phyloP scores from a whole-genome alignment of 2,888 invertebrate species.

The Sussaba pulchella region DNA sequence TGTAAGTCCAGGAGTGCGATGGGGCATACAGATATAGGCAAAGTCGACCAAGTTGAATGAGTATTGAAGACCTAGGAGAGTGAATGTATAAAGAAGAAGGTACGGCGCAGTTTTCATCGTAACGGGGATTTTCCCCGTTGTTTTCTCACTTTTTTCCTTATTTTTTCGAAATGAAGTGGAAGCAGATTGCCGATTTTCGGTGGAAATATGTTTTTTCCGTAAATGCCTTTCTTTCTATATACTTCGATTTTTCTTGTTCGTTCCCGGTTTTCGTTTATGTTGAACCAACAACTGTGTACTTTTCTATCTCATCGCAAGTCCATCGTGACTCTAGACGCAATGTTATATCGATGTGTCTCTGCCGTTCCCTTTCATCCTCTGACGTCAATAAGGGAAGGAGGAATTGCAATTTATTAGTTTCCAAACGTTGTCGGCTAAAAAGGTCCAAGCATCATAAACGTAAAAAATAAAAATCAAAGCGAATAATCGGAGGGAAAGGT shows the following conservation, averaged over 20 bases:
- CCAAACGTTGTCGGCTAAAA: conserved; percentile 6
- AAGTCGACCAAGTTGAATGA: conserved; percentile 51
- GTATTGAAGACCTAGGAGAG: conserved; percentile 13
- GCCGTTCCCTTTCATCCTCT: conserved; percentile 6
- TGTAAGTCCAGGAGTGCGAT: conserved; percentile 62
- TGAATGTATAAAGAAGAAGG: conserved; percentile 55
- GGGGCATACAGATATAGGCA: conserved; percentile 47
- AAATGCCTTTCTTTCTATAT: background rate
- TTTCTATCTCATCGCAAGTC: conserved; percentile 46
- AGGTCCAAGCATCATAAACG: conserved; percentile 15
- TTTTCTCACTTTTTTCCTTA: conserved; percentile 22
- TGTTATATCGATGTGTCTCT: conserved; percentile 37
- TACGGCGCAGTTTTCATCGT: conserved; percentile 65
- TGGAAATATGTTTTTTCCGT: conserved; percentile 51
- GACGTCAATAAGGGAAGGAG: background rate
- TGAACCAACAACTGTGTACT: conserved; percentile 36
- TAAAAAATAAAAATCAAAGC: background rate
- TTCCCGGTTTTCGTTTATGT: background rate
- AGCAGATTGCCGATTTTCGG: conserved; percentile 69
- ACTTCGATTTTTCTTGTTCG: conserved; percentile 5
- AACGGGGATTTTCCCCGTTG: conserved; percentile 30
- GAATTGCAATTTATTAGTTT: conserved; percentile 37
- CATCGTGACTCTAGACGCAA: conserved; percentile 22
- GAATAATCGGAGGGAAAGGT: background rate
- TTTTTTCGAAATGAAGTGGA: conserved; percentile 56